Evolutionary conservation across 2,113 vertebrate genomes (phyloP), one percentile per base, ranked within the genome.

Genomic region (Archilochus colubris): DNA sequence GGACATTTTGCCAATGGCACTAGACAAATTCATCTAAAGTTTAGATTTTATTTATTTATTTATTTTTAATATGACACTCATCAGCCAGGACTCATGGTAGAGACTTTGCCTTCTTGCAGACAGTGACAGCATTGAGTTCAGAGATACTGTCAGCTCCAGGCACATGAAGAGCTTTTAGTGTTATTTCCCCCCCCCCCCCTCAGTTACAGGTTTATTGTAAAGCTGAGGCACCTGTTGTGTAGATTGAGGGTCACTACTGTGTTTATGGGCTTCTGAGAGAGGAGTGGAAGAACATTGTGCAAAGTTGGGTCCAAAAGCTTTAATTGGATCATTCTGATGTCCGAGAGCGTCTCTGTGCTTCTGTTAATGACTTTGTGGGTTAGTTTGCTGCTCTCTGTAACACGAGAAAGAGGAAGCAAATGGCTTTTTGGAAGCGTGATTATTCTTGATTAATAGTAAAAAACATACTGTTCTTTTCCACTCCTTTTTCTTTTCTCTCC

Each of bases 21-120:
- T 78, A 91, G 83, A 63, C 92, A 95, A 96, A 89, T 89, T 78
- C 90, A 91, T 86, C 81, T 91, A 66, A 96, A 88, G 86, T 89
- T 94, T 64, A 77, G 46, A 55, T 63, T n/a, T 59, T 53, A 59
- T 72, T 55, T 48, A 21, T 50, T 22, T 50, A 40, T 51, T 48
- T 77, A 63, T 75, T 51, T 88, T 89, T 80, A 44, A 43, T 36
- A 40, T 30, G 77, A 58, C n/a, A 91, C 83, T 82, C 51, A 68
- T 95, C 74, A 78, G 16, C 40, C n/a, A 70, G 51, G 23, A 68
- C n/a, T 43, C 33, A 38, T 30, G 66, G 15, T 30, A 54, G 72
- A 89, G 58, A 38, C 53, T 70, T 61, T 82, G 33, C 69, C 50
- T 70, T 87, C 68, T 81, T 13, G 4, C 61, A 61, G 31, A 21